Base-by-base conservation (phyloP, 2,888 invertebrate genomes). In the Lobophora halterata region DNA sequence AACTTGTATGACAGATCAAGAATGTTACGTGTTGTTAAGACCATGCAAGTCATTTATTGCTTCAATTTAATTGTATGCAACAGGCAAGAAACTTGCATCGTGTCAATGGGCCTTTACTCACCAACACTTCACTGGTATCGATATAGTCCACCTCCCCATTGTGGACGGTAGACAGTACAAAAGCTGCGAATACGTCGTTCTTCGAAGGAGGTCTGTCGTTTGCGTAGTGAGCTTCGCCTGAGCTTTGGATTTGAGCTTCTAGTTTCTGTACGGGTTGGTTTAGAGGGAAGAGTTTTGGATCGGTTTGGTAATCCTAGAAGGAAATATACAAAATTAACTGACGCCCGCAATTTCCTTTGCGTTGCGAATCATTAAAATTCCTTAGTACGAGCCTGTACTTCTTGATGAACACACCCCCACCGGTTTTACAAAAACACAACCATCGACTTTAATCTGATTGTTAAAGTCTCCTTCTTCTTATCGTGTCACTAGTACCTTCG, bases 231-330 rank as follows among this genome's bases (percentile, higher is more conserved):
- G 92, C 93, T 59, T 93, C 92, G 0, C 94, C 94, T 9, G 91
- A 78, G 25, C 89, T 87, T 65, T 92, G 93, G 11, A 86, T 82
- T 3, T 65, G 25, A 0, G 69, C 81, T 65, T 93, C 93, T 1
- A 92, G 53, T 69, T 95, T 95, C 0, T 89, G 81, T 2, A 93
- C 69, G 0, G 94, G 92, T 63, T 94, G 71, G 55, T 90, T 92
- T 6, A 94, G 58, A 0, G 95, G 94, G 82, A 91, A 94, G 12
- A 91, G 60, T 0, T 83, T 74, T 17, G 89, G 74, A 52, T 93
- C 88, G 0, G 91, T 91, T 52, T 91, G 90, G 57, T 82, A 94
- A 2, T 66, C 61, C 40, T 79, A 34, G 10, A 13, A 23, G 9
- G 18, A 14, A 5, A 3, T 12, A 25, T 30, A 2, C 1, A 3